Evolutionary conservation across 1,140 invertebrate species (phyloP), one percentile per base, ranked within the genome.

Genomic region (Cydia splendana): DNA sequence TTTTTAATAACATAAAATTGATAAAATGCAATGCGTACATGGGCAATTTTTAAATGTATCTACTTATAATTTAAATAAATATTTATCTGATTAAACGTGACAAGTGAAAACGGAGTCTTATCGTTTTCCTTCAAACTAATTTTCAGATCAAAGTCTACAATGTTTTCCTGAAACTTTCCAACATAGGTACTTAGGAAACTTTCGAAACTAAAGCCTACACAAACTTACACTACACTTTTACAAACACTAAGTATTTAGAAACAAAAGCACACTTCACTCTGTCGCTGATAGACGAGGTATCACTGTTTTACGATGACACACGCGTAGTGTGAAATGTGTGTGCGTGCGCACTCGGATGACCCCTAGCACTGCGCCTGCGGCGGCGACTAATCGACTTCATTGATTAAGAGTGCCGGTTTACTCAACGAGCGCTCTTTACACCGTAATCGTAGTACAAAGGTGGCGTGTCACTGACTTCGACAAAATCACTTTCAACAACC

Each of bases 351-450:
- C 28, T 34, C 65, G 65, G 30, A 10, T 69, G 65, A 69, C 65
- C 65, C 65, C 65, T 38, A 38, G 30, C 65, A 69, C 65, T 69
- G 65, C 65, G 20, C 15, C 57, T 30, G 6, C 30, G 53, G 65
- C 65, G 30, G 65, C 28, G 30, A 69, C 65, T 69, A 69, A 69
- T 69, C 65, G 65, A n/a, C 28, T 69, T 38, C 65, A 69, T 69
- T 69, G 65, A 69, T 69, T 69, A 69, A 38, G 65, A 69, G 65
- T 69, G 65, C 65, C 65, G 65, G 65, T 65, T 69, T 69, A 69
- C 65, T 15, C 65, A 4, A n/a, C 65, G 30, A 34, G 18, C 65
- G 28, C 1, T 65, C 65, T 5, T 28, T 57, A 57, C 53, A 51
- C 12, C 53, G 53, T 20, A 18, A n/a, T 18, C 48, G 48, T 51